Percentiles rank a stretch among this genome's conserved stretches.
phyloP scores from a whole-genome alignment of 35 echinoderm and acorn worm genomes.

The Holothuria glaberrima region DNA sequence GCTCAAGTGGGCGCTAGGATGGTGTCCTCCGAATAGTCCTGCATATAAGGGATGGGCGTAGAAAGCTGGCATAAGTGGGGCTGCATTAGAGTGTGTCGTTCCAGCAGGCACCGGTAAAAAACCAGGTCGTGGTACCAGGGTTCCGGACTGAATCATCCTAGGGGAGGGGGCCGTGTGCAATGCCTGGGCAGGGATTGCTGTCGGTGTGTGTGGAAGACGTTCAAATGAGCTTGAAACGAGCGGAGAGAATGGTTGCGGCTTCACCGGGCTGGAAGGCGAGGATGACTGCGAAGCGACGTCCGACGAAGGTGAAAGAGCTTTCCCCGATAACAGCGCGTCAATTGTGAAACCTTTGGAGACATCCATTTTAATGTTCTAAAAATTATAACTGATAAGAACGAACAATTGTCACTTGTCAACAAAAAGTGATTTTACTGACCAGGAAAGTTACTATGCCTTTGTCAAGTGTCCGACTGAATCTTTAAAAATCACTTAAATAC shows the following conservation, averaged over 20 bases:
- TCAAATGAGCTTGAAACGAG: constrained; percentile 38
- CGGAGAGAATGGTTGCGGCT: constrained; percentile 58
- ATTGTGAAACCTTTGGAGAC: constrained; percentile 81
- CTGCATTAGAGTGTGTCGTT: constrained; percentile 10
- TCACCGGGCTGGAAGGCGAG: constrained; percentile 55
- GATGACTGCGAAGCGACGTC: constrained; percentile 45
- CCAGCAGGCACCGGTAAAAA: constrained; percentile 69
- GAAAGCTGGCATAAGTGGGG: constrained; percentile 72
- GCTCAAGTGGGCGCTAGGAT: constrained; percentile 74
- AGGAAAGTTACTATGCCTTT: too few relatives aligned
- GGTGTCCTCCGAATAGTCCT: constrained; percentile 77
- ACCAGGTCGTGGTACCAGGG: constrained; percentile 80
- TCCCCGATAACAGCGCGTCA: constrained; percentile 78
- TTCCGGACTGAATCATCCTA: constrained; percentile 46
- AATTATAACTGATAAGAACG: not conserved
- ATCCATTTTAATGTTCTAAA: constrained; percentile 65
- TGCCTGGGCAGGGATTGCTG: constrained; percentile 45
- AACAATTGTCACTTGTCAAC: too few relatives aligned
- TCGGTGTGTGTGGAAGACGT: constrained; percentile 38
- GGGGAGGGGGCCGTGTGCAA: constrained; percentile 51
- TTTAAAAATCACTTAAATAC: too few relatives aligned
- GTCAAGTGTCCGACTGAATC: too few relatives aligned
- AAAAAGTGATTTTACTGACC: too few relatives aligned
- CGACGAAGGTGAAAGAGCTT: constrained; percentile 44
- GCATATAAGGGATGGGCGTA: constrained; percentile 90